phyloP scores from a whole-genome alignment of 2,113 vertebrate genomes.

The Pluvialis apricaria region DNA sequence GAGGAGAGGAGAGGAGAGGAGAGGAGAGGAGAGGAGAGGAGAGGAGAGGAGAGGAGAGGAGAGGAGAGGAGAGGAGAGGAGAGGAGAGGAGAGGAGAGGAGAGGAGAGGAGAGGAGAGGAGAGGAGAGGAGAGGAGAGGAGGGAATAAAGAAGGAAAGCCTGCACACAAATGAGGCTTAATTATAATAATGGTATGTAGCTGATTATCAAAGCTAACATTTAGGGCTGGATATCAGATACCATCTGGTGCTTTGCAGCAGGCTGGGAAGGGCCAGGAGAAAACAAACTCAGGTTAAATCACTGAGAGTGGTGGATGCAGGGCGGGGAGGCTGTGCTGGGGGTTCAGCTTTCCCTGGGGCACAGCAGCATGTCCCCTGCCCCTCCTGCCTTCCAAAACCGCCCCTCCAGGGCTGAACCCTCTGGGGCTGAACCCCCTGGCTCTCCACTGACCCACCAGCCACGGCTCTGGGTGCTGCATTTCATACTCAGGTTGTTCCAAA shows the following conservation, averaged over 20 bases:
- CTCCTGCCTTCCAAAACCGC: not conserved
- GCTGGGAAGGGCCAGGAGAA: not conserved
- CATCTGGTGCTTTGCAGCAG: conserved; percentile 49
- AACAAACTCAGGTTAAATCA: not conserved
- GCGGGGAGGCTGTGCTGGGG: not conserved
- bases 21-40: too few species aligned
- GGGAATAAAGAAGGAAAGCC: not conserved
- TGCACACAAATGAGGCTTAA: conserved; percentile 44
- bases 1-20: too few species aligned
- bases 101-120: too few species aligned
- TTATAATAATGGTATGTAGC: conserved; percentile 37
- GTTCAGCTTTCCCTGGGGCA: not conserved
- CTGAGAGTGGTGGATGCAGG: fast-evolving
- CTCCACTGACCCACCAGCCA: not conserved
- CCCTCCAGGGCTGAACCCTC: not conserved
- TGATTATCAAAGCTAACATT: conserved; percentile 60
- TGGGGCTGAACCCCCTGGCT: fast-evolving
- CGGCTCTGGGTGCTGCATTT: not conserved
- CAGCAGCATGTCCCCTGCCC: not conserved
- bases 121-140: not conserved
- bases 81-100: too few species aligned
- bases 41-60: too few species aligned
- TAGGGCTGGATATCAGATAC: not conserved
- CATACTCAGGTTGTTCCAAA: not conserved
- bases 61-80: too few species aligned